Evolutionary conservation across 2,113 vertebrate species (phyloP), one percentile per base, ranked within the genome.

Genomic region (Silurus glanis): DNA sequence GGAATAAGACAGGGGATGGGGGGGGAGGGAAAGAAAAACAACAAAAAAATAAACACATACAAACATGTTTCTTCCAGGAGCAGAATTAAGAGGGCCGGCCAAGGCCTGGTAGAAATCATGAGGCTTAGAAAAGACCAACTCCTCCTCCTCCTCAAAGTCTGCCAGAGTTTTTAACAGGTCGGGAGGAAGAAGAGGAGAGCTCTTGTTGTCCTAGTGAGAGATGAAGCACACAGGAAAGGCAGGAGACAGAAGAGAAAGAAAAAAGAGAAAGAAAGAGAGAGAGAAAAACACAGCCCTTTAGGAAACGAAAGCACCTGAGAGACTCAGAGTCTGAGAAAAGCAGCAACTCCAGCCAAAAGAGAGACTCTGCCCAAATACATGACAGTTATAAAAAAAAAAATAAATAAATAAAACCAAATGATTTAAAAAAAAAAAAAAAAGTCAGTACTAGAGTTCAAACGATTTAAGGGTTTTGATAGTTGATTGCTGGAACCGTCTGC

Each of bases 131-230:
- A 99, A 99, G 94, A 96, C 94, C 92, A 98, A 96, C 96, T 99
- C 97, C 96, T 99, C 98, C 95, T 99, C 96, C 94, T 97, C 98
- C 97, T 99, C 98, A 96, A 99, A 96, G 93, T 98, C 97, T 95
- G 96, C 97, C 94, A 99, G 96, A 96, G 97, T 96, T 96, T 99
- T 98, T 97, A 99, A 97, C 96, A 99, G 97, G 97, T 99, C 98
- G 94, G 98, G 98, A 96, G 97, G 98, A 91, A 99, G 98, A 95
- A 99, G 96, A 97, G 98, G 97, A 94, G 97, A 98, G 96, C 96
- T 96, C 96, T 98, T 98, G 97, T 95, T 96, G 96, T 98, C 98
- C 98, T 99, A 95, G 80, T 92, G 89, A 92, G 89, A 94, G 74
- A 91, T 72, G 93, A 96, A 92, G 95, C 93, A 96, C 95, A 93